Conservation (phyloP, 2,888 invertebrate species). For the Lepas anatifera region DNA sequence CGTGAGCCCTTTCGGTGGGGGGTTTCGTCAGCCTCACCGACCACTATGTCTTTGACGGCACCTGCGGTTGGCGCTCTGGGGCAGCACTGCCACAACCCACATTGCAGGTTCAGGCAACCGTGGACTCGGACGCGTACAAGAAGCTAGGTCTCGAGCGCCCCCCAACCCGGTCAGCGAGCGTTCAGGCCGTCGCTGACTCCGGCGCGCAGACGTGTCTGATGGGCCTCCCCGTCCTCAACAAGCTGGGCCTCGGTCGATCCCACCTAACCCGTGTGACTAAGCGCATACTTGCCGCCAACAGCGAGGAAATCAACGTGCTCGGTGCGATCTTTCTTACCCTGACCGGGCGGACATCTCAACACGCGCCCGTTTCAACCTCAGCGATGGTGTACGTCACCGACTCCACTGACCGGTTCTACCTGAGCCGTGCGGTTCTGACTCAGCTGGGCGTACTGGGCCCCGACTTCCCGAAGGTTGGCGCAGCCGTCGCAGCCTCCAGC, state of each 20-base stretch:
- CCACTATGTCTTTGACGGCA: background rate
- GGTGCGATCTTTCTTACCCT: conserved; percentile 1
- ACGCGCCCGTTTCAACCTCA: background rate
- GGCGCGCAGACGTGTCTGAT: conserved; percentile 16
- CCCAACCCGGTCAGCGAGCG: conserved; percentile 8
- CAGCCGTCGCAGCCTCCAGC: background rate
- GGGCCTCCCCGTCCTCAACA: conserved; percentile 8
- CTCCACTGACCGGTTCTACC: background rate
- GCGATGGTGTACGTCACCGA: background rate
- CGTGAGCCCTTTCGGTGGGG: background rate
- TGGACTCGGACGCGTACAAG: conserved; percentile 13
- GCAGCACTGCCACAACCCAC: conserved; percentile 14
- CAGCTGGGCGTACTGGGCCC: background rate
- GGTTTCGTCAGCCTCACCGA: background rate
- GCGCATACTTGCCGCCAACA: conserved; percentile 14
- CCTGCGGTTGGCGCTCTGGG: background rate
- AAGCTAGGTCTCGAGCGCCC: conserved; percentile 3
- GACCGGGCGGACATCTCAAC: background rate
- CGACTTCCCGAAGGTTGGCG: background rate
- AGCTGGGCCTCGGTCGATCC: background rate
- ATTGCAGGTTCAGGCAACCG: background rate
- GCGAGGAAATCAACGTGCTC: conserved; percentile 14
- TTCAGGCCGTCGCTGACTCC: conserved; percentile 13
- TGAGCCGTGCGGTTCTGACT: background rate
- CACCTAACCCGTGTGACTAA: conserved; percentile 14